Base-by-base conservation (phyloP, 2,113 vertebrate genomes). In the Psophia crepitans region DNA sequence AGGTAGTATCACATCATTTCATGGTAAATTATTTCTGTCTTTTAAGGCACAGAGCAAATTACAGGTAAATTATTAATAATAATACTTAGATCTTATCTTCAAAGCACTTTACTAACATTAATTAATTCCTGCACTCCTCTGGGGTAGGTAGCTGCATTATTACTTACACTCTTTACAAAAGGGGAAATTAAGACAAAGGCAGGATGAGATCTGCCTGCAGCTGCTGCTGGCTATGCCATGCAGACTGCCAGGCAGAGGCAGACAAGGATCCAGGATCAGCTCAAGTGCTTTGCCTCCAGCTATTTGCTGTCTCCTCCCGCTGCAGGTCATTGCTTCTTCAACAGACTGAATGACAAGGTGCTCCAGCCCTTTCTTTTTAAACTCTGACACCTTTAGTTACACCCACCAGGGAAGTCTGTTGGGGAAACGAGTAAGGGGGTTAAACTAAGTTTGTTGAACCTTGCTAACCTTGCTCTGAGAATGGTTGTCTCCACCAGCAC, bases 41-140 rank as follows among this genome's bases (percentile, higher is more conserved):
- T 97, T 92, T 95, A 96, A 97, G 95, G 84, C 82, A 96, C 51
- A 84, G 93, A 94, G 92, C 95, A 97, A 97, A 97, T 97, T 95
- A 90, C 85, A 96, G 90, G 91, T 97, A 96, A 97, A 97, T 97
- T 97, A 97, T 97, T 97, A 93, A 97, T 95, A 96, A 96, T 87
- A 97, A 94, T 92, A 95, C 96, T 96, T 95, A 94, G 95, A 97
- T 97, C 95, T 94, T 96, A 96, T 91, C 96, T 97, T 97, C 95
- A 97, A 97, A 97, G 94, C 84, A 84, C 66, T 95, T 96, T 93
- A 83, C 94, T 95, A 95, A 93, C 82, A 95, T 95, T 97, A 97
- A 97, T 97, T 97, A 97, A 97, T 95, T 95, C 82, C 82, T 86
- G 70, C 4, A 12, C 43, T 89, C 57, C 90, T 96, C 83, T 93